A percentile compares a stretch with the other conserved stretches of the same genome.
Evolutionary conservation across 2,797 vertebrate genomes (phyloP).

Genomic region (Myotis findleyi): DNA sequence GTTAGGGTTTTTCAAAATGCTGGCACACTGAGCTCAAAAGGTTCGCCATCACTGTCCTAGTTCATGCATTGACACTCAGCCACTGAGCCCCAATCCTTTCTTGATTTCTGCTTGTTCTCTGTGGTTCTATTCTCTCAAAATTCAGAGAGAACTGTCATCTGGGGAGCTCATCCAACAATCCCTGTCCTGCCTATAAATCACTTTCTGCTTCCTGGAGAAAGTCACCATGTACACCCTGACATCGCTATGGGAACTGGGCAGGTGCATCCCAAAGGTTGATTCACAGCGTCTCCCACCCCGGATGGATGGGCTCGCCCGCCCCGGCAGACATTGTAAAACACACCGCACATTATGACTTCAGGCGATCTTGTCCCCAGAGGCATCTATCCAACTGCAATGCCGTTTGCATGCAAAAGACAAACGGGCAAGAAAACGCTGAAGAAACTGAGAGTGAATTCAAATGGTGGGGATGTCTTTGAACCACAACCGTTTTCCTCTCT

Average conservation of each 20-base stretch:
- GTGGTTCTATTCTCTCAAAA: neutral
- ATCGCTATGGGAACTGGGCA: neutral
- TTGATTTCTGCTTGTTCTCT: neutral
- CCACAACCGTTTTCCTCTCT: slow-evolving; percentile 80
- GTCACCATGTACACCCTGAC: neutral
- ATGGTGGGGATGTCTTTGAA: slow-evolving; percentile 69
- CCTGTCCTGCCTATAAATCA: neutral
- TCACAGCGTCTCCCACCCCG: neutral
- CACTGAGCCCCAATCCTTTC: neutral
- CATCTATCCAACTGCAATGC: neutral
- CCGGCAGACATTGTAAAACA: neutral
- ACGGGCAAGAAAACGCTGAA: neutral
- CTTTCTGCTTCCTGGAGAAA: neutral
- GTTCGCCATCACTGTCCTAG: too few relatives aligned
- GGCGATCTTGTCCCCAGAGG: neutral
- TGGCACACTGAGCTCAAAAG: too few relatives aligned
- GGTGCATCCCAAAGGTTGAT: neutral
- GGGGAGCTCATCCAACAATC: neutral
- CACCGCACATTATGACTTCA: fast-evolving
- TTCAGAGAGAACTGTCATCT: neutral
- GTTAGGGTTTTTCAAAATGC: too few relatives aligned
- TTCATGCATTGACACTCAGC: too few relatives aligned
- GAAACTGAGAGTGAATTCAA: slow-evolving; percentile 49
- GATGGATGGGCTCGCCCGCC: neutral
- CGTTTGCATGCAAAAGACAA: slow-evolving; percentile 35